Evolutionary conservation across 2,888 invertebrate genomes (phyloP).

Genomic region (Eupithecia inturbata): DNA sequence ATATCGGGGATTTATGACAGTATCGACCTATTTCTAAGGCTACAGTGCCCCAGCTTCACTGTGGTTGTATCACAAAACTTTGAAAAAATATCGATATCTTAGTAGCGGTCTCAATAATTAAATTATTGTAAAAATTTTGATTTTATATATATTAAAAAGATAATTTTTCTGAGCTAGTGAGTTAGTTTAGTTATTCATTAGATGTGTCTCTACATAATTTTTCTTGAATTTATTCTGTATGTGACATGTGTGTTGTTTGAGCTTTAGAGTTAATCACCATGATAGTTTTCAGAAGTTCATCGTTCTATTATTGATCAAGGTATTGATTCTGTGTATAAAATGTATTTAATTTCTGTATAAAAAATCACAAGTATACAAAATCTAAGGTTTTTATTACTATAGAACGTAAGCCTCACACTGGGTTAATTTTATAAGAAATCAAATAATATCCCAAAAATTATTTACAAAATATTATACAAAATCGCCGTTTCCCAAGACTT

Average conservation of each 20-base stretch:
- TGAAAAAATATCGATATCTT: neutral
- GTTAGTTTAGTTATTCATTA: neutral
- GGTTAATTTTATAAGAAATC: too few species aligned
- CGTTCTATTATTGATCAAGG: neutral
- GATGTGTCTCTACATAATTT: too few species aligned
- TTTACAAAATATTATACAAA: too few species aligned
- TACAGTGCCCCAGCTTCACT: neutral
- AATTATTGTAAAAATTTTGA: too few species aligned
- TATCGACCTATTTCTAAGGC: conserved; percentile 14
- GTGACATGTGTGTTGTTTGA: neutral
- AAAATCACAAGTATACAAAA: neutral
- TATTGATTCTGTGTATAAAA: neutral
- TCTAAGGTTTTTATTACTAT: too few species aligned
- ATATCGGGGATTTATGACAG: conserved; percentile 28
- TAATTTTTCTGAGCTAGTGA: neutral
- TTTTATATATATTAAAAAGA: too few species aligned
- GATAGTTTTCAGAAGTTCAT: neutral
- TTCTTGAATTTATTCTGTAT: too few species aligned
- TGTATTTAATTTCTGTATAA: neutral
- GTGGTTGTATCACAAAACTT: neutral
- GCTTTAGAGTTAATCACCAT: neutral
- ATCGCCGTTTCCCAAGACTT: neutral
- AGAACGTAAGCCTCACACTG: too few species aligned
- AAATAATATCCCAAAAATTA: too few species aligned
- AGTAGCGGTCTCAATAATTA: neutral